Conservation (phyloP, 35 echinoderm and acorn worm genomes). For the Eucidaris tribuloides region DNA sequence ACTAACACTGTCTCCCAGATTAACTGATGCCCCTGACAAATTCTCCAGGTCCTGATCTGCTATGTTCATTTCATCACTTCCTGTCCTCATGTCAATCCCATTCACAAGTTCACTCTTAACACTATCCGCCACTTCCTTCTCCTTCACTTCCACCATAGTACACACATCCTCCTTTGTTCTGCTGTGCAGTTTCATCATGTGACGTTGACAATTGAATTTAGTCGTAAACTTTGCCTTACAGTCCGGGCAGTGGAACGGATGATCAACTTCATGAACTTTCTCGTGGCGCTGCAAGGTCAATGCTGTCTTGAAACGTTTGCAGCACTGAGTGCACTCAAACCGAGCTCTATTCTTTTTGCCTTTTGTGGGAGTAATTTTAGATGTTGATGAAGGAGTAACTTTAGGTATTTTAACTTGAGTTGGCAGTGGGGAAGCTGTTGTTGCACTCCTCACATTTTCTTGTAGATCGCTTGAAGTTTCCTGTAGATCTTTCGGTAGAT, state of each 20-base stretch:
- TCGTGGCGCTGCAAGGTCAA: slow-evolving; percentile 76
- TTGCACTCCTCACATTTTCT: too few species aligned
- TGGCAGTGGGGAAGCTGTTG: too few species aligned
- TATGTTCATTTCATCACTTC: neutral
- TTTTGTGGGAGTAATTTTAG: too few species aligned
- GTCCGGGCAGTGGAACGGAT: slow-evolving; percentile 86
- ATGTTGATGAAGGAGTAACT: too few species aligned
- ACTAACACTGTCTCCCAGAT: slow-evolving; percentile 27
- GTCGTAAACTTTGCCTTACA: slow-evolving; percentile 90
- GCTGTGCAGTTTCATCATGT: slow-evolving; percentile 95
- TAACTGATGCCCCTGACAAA: neutral
- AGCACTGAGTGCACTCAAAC: slow-evolving; percentile 77
- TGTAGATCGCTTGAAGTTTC: too few species aligned
- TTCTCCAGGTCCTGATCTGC: slow-evolving; percentile 4
- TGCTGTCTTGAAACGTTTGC: slow-evolving; percentile 85
- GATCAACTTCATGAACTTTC: slow-evolving; percentile 78
- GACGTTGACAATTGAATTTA: slow-evolving; percentile 98
- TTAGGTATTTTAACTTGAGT: too few species aligned
- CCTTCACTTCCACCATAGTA: slow-evolving; percentile 35
- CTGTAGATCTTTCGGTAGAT: too few species aligned
- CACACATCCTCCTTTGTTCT: slow-evolving; percentile 82
- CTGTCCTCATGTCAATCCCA: neutral
- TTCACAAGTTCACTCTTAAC: slow-evolving; percentile 1
- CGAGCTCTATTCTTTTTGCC: slow-evolving; percentile 58
- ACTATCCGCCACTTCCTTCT: slow-evolving; percentile 12